Base-by-base conservation (phyloP, 1,140 invertebrate species). In the Sitodiplosis mosellana region DNA sequence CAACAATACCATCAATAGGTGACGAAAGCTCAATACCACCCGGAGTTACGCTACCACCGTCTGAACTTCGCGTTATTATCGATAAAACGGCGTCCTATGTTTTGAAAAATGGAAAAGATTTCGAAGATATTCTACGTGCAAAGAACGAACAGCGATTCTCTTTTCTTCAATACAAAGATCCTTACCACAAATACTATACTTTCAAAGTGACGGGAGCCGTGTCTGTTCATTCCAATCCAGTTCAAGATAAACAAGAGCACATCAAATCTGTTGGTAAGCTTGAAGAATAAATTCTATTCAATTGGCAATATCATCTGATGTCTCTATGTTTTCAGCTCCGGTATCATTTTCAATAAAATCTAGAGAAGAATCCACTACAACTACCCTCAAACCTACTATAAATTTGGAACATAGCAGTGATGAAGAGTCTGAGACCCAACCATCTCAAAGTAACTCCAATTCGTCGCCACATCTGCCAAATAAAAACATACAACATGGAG, bases 11-110 rank as follows among this genome's bases (percentile, higher is more conserved):
- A 20, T 11, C 19, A 2, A 18, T 5, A 18, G 7, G 18, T 20
- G 5, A 20, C 6, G 15, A 17, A 38, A 38, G 14, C 14, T 3
- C 12, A 17, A 3, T 38, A 5, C 56, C 0, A 53, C 66, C 69
- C 0, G 65, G 66, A 0, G 71, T 78, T 22, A 67, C 73, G 17
- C 66, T 75, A 7, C 83, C 86, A 15, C 80, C 87, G 0, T 77
- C 79, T 10, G 86, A 89, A 48, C 67, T 88, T 6, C 79, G 86
- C 58, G 73, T 84, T 37, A 83, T 96, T 7, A 88, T 97, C 45
- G 89, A 95, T 61, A 93, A 94, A 69, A 93, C 96, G 79, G 90
- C 91, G 2, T 80, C 80, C 48, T 96, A 96, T 60, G 91, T 96
- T 0, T 81, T 83, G 0, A 91, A 91, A 56, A 96, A 96, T 68